Evolutionary conservation across 1,140 invertebrate genomes (phyloP).

Genomic region (Tachypleus tridentatus): DNA sequence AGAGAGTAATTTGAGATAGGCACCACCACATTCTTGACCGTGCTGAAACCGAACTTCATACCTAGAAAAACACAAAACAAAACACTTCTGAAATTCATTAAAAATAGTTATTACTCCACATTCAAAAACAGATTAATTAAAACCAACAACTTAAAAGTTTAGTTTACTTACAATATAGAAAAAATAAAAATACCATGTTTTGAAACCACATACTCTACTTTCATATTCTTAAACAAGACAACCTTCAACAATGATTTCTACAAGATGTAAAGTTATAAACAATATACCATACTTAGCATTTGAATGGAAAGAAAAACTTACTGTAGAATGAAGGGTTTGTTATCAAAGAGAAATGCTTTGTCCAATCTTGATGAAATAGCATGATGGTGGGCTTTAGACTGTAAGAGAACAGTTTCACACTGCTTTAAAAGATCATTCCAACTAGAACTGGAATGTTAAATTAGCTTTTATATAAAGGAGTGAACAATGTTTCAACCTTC

Average conservation of each 20-base stretch:
- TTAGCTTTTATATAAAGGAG: too few species aligned
- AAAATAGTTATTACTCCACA: too few species aligned
- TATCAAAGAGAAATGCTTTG: conserved; percentile 70
- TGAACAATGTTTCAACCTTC: too few species aligned
- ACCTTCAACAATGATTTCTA: background rate
- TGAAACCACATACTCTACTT: too few species aligned
- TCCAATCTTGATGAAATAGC: conserved; percentile 74
- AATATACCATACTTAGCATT: too few species aligned
- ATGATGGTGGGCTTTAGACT: conserved; percentile 88
- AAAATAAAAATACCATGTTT: too few species aligned
- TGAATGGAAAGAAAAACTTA: conserved; percentile 43
- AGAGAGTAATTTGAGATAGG: conserved; percentile 84
- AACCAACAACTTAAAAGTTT: too few species aligned
- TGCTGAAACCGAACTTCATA: conserved; percentile 60
- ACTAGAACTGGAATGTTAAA: too few species aligned
- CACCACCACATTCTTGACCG: conserved; percentile 96
- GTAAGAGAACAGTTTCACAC: conserved; percentile 2
- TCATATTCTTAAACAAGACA: conserved; percentile 6
- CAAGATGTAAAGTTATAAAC: background rate
- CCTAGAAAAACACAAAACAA: conserved; percentile 26
- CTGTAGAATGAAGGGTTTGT: conserved; percentile 82
- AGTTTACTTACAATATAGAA: too few species aligned
- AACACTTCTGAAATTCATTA: background rate
- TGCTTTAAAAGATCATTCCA: too few species aligned
- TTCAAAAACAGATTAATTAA: too few species aligned